Percentiles rank a stretch among this genome's conserved stretches.
phyloP scores from a whole-genome alignment of 2,888 invertebrate species.

The Carcina quercana region DNA sequence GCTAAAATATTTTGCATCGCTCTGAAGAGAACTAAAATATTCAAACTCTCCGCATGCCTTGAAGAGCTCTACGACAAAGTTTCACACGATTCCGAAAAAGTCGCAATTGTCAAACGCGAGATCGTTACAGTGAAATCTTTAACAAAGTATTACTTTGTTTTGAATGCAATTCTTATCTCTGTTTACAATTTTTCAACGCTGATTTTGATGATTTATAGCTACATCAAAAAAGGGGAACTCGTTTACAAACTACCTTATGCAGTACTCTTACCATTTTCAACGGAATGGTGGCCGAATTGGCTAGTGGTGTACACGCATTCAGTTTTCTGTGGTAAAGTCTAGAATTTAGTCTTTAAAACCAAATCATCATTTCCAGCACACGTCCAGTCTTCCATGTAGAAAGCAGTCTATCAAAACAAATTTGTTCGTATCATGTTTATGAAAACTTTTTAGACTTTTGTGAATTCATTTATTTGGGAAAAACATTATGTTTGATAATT shows the following conservation, averaged over 20 bases:
- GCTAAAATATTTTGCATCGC: slow-evolving; percentile 29
- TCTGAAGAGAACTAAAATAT: slow-evolving; percentile 23
- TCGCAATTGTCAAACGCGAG: slow-evolving; percentile 26
- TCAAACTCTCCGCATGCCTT: slow-evolving; percentile 29
- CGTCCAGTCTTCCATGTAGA: too few species aligned
- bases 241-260: slow-evolving; percentile 41
- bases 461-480: too few species aligned
- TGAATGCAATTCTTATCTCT: slow-evolving; percentile 42
- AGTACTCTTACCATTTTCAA: slow-evolving; percentile 43
- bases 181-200: slow-evolving; percentile 51
- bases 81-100: slow-evolving; percentile 26
- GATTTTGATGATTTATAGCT: slow-evolving; percentile 36
- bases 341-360: too few species aligned
- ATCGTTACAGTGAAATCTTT: slow-evolving; percentile 33
- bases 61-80: slow-evolving; percentile 28
- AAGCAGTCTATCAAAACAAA: too few species aligned
- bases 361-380: too few species aligned
- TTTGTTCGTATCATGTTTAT: too few species aligned
- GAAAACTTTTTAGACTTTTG: too few species aligned
- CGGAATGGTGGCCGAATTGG: slow-evolving; percentile 41
- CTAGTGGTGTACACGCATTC: slow-evolving; percentile 36
- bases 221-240: slow-evolving; percentile 26
- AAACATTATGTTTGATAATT: too few species aligned
- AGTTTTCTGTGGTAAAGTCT: slow-evolving; percentile 40
- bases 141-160: slow-evolving; percentile 42